These are phyloP conservation scores for Acronicta leporina DNA, from an alignment of 2,888 invertebrate genomes.

Conservation along the genomic window DNA sequence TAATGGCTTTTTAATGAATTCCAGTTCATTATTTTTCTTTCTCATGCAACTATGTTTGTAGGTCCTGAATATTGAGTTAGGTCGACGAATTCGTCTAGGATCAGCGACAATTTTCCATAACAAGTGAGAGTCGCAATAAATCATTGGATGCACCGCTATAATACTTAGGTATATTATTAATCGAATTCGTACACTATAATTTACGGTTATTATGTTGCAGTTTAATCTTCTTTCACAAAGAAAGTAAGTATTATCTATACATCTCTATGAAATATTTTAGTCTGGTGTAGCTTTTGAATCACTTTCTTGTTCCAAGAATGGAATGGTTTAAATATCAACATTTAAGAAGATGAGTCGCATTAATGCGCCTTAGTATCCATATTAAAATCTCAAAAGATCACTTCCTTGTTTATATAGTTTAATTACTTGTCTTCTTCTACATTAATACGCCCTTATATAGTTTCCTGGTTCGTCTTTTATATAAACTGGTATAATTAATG, in stretches of 20 bases:
- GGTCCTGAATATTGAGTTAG: constrained; percentile 10
- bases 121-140: constrained; percentile 35
- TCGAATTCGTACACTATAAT: constrained; percentile 48
- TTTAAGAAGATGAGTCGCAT: constrained; percentile 17
- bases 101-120: constrained; percentile 19
- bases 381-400: constrained; percentile 43
- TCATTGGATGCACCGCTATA: constrained; percentile 38
- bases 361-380: constrained; percentile 30
- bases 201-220: constrained; percentile 47
- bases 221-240: constrained; percentile 50
- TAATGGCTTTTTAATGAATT: constrained; percentile 71
- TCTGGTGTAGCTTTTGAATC: constrained; percentile 30
- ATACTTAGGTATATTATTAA: constrained; percentile 42
- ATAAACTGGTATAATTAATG: constrained; percentile 57
- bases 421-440: constrained; percentile 46
- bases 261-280: constrained; percentile 15
- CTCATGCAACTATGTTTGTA: constrained; percentile 1
- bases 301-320: constrained; percentile 31
- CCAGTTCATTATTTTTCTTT: constrained; percentile 53
- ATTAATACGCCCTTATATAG: constrained; percentile 33
- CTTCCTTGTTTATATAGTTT: constrained; percentile 46
- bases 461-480: constrained; percentile 40
- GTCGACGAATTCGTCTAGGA: constrained; percentile 8
- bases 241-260: constrained; percentile 46
- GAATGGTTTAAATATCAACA: constrained; percentile 18